Evolutionary conservation across 1,140 invertebrate genomes (phyloP).

Genomic region (Agraylea sexmaculata): DNA sequence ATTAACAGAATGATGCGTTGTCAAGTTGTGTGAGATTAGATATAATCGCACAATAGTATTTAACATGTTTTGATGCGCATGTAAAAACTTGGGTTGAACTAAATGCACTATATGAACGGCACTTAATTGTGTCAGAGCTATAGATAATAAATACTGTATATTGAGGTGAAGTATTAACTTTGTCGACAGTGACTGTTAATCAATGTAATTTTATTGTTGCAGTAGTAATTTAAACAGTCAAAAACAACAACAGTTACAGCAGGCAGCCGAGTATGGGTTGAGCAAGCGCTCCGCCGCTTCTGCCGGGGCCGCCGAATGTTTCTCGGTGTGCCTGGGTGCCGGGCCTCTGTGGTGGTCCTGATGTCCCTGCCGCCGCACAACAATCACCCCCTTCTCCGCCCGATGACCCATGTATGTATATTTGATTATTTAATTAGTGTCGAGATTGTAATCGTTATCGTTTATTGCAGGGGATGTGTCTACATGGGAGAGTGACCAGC

Average conservation of each 20-base stretch:
- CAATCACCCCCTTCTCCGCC: conserved; percentile 30
- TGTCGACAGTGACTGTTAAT: too few relatives aligned
- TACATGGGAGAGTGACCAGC: conserved; percentile 30
- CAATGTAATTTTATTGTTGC: conserved; percentile 15
- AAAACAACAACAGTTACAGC: conserved; percentile 11
- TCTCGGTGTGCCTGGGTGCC: conserved; percentile 68
- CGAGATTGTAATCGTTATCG: conserved; percentile 6
- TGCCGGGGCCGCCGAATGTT: conserved; percentile 42
- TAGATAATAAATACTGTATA: too few relatives aligned
- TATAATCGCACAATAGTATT: too few relatives aligned
- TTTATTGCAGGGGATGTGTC: conserved; percentile 19
- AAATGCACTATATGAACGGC: too few relatives aligned
- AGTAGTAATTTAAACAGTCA: conserved; percentile 13
- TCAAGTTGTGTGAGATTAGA: too few relatives aligned
- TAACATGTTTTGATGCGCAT: too few relatives aligned
- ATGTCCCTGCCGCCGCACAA: conserved; percentile 46
- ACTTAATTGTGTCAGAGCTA: too few relatives aligned
- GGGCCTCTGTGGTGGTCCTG: conserved; percentile 88
- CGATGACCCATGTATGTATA: conserved; percentile 39
- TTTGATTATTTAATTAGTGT: conserved; percentile 3
- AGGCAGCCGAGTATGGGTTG: conserved; percentile 20
- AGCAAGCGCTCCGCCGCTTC: conserved; percentile 45
- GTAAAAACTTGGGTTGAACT: too few relatives aligned
- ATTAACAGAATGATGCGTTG: too few relatives aligned
- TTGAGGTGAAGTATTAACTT: too few relatives aligned